phyloP scores from a whole-genome alignment of 2,888 invertebrate species.

The Parnassius mnemosyne region DNA sequence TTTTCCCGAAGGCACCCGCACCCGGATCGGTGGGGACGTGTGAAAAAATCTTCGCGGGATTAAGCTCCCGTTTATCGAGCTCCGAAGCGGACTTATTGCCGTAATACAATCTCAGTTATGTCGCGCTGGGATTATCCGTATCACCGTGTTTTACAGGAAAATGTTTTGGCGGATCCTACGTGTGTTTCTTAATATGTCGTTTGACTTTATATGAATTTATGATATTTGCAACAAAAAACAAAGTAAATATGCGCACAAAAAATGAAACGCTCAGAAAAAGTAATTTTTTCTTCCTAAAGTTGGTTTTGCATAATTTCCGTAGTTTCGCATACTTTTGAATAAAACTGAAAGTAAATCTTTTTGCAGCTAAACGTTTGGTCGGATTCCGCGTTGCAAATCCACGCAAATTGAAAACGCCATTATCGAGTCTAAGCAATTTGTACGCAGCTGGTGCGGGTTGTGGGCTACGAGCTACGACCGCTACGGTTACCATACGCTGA shows the following conservation, averaged over 20 bases:
- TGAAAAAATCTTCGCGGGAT: conserved; percentile 74
- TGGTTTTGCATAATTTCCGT: background rate
- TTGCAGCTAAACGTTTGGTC: conserved; percentile 39
- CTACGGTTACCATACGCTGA: conserved; percentile 13
- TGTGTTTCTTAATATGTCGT: conserved; percentile 29
- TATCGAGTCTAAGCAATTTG: conserved; percentile 76
- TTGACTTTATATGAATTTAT: conserved; percentile 10
- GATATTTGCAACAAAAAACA: background rate
- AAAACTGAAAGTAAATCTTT: conserved; percentile 12
- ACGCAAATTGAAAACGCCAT: conserved; percentile 76
- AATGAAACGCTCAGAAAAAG: background rate
- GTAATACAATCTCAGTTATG: conserved; percentile 79
- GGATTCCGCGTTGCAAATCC: conserved; percentile 66
- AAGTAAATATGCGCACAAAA: background rate
- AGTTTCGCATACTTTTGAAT: background rate
- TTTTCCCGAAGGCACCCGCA: conserved; percentile 65
- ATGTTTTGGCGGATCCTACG: conserved; percentile 35
- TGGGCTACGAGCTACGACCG: conserved; percentile 33
- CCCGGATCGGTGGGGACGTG: conserved; percentile 64
- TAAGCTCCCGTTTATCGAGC: conserved; percentile 72
- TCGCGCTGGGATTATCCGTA: conserved; percentile 70
- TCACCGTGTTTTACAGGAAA: conserved; percentile 56
- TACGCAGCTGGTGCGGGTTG: conserved; percentile 68
- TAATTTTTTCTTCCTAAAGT: too few relatives aligned
- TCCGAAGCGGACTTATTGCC: conserved; percentile 67